phyloP scores from a whole-genome alignment of 2,888 invertebrate genomes.

The Papilio protenor region DNA sequence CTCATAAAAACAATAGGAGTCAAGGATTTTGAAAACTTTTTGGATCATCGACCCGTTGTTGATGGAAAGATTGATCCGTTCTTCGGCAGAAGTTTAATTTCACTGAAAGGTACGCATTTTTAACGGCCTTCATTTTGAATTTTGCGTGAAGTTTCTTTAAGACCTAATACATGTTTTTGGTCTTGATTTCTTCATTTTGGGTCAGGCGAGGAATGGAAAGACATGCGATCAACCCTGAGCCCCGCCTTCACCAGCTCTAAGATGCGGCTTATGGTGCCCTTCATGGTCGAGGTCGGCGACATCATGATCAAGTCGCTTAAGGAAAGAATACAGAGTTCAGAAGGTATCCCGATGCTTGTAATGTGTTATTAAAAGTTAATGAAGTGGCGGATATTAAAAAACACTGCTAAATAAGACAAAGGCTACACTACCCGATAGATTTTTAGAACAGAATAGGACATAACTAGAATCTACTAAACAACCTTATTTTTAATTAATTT shows the following conservation, averaged over 20 bases:
- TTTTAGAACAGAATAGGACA: too few species aligned
- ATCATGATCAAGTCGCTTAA: slow-evolving; percentile 53
- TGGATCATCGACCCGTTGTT: slow-evolving; percentile 70
- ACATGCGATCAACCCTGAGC: slow-evolving; percentile 61
- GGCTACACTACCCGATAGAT: too few species aligned
- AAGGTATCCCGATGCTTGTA: slow-evolving; percentile 28
- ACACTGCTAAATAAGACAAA: too few species aligned
- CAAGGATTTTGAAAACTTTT: slow-evolving; percentile 83
- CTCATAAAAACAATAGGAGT: slow-evolving; percentile 77
- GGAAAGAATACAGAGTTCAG: slow-evolving; percentile 47
- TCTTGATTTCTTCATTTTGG: neutral
- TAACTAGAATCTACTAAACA: too few species aligned
- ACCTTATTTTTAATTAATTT: too few species aligned
- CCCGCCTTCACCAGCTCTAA: slow-evolving; percentile 74
- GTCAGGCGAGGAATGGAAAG: slow-evolving; percentile 59
- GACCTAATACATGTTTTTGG: too few species aligned
- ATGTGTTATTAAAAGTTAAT: too few species aligned
- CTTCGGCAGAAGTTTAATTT: slow-evolving; percentile 76
- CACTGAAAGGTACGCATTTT: slow-evolving; percentile 67
- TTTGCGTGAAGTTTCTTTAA: neutral
- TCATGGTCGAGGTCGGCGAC: slow-evolving; percentile 60
- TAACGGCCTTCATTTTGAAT: neutral
- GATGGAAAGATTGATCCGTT: slow-evolving; percentile 70
- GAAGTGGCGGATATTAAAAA: too few species aligned
- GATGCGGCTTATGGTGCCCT: slow-evolving; percentile 62